Evolutionary conservation across 2,888 invertebrate species (phyloP), one percentile per base, ranked within the genome.

Genomic region (Himalopsyche kuldschensis): DNA sequence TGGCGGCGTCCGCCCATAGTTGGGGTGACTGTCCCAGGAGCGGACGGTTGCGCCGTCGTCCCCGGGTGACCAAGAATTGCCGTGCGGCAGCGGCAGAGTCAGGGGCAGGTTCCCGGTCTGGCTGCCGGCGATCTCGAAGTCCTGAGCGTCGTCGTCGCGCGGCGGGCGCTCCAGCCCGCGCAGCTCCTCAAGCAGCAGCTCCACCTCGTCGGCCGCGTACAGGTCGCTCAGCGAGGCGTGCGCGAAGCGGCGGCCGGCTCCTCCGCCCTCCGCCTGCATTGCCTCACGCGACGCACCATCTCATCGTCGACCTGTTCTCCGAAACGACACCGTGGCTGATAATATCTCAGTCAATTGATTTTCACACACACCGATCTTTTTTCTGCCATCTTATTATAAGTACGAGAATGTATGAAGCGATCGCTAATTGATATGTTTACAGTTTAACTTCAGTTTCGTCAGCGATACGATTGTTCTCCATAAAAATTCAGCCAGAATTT

Each of bases 71-170:
- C 55, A 55, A 87, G 91, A 91, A 89, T 90, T 90, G 87, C 90
- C 90, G 88, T 90, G 55, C 11, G 88, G 88, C 91, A 89, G 91
- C 91, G 88, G 91, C 88, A 88, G 88, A 47, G 82, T 84, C 20
- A 55, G 5, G 55, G 55, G 55, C 55, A 55, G 55, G 87, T 87
- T 90, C 87, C 89, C 90, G 87, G 87, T 87, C 86, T 87, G 88
- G 90, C 92, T 92, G 88, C 92, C 92, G 88, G 92, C 92, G 90
- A 92, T 92, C 90, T 92, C 92, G 89, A 91, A 91, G 89, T 92
- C 92, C 90, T 90, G 89, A 20, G 79, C 79, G 63, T 83, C 85
- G 87, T 90, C 91, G 63, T 83, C 85, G 87, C 90, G 91, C 88
- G 89, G 91, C 91, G 87, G 91, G 86, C 91, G 91, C 90, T 92